Evolutionary conservation across 2,797 vertebrate species (phyloP), one percentile per base, ranked within the genome.

Genomic region (Anguilla pacifica): DNA sequence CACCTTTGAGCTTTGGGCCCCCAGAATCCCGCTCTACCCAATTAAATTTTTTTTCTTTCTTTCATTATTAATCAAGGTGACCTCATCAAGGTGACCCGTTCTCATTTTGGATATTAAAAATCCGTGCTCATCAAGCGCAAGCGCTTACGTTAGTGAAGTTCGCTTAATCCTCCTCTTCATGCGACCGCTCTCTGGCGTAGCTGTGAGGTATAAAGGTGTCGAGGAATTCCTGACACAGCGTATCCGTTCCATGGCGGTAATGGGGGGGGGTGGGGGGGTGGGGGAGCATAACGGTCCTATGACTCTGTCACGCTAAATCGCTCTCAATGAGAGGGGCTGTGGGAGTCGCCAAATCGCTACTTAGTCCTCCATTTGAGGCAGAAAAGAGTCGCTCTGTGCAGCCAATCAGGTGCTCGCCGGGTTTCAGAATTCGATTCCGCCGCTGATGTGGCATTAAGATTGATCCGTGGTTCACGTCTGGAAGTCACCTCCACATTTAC

Each of bases 331-430:
- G 53, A 82, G 79, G 53, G 81, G n/a, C 82, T 49, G 7, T 4
- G 82, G 82, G 43, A 83, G 31, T 17, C 25, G 77, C 77, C 39
- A 67, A 22, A 39, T 81, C 39, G 22, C 19, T 22, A 25, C 43
- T 81, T 83, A 31, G 28, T 57, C 57, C 82, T 17, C 51, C n/a
- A 57, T 83, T 57, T 49, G 49, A 22, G 25, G 82, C n/a, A 88
- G 53, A 77, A 46, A 77, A 46, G 85, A 85, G 88, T 53, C 77
- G 55, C 86, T 88, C 67, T 55, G 6, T 59, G 70, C 77, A 87
- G 86, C 85, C 87, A 84, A 87, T 86, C 77, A 64, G 70, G 67
- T 39, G 39, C 51, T 85, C 28, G 39, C 70, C 83, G 83, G 0
- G 61, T 31, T 64, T 70, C 85, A n/a, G 28, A 86, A 72, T 13